Evolutionary conservation across 2,797 vertebrate species (phyloP).

Genomic region (Rhinatrema bivittatum): DNA sequence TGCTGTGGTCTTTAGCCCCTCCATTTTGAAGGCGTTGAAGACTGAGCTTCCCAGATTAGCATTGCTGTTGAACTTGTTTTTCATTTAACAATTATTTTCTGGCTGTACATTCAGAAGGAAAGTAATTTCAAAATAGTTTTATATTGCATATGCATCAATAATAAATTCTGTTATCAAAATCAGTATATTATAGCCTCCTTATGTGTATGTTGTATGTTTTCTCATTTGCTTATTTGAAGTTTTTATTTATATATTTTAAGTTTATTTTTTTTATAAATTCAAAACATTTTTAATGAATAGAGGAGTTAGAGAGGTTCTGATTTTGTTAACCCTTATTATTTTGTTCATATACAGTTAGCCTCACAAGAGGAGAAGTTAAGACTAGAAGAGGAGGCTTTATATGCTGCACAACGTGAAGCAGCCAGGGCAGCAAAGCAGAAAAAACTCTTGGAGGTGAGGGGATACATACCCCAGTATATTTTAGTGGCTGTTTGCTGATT

Average conservation of each 20-base stretch:
- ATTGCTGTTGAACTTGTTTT: too few relatives aligned
- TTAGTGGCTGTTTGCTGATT: slow-evolving; percentile 38
- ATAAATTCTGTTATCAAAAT: too few relatives aligned
- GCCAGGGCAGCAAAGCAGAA: slow-evolving; percentile 89
- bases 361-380: slow-evolving; percentile 98
- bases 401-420: slow-evolving; percentile 87
- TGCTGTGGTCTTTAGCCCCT: too few relatives aligned
- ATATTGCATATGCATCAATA: too few relatives aligned
- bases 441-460: slow-evolving; percentile 95
- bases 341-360: slow-evolving; percentile 94
- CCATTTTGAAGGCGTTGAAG: too few relatives aligned
- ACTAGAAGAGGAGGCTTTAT: slow-evolving; percentile 98
- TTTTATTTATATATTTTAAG: slow-evolving; percentile 23
- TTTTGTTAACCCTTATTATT: slow-evolving; percentile 75
- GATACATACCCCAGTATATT: slow-evolving; percentile 54
- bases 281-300: slow-evolving; percentile 30
- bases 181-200: too few relatives aligned
- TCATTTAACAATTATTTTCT: too few relatives aligned
- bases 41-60: too few relatives aligned
- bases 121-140: too few relatives aligned
- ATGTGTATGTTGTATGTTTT: too few relatives aligned
- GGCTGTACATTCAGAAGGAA: too few relatives aligned
- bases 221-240: slow-evolving; percentile 5
- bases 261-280: slow-evolving; percentile 34
- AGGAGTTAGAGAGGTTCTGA: slow-evolving; percentile 71